Evolutionary conservation across 2,888 invertebrate genomes (phyloP), one percentile per base, ranked within the genome.

Genomic region (Thymelicus acteon): DNA sequence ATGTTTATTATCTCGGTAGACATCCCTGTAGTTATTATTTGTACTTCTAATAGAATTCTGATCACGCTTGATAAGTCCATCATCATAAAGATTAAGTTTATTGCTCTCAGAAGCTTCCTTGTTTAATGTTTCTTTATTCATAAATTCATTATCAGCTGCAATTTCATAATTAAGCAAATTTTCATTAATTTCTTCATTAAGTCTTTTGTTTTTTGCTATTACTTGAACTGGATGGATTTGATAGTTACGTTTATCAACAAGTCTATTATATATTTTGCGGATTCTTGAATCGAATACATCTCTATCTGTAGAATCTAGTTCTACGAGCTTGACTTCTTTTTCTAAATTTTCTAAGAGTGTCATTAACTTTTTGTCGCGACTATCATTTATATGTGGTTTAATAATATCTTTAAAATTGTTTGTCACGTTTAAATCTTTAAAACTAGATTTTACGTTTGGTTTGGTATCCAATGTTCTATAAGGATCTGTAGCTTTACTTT

Each of bases 231-330:
- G 5, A 31, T 54, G 12, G 0, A 31, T 5, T 37, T 54, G 39
- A 12, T 37, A 19, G 10, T 70, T 31, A 70, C 72, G 63, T 71
- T 74, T 54, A 47, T 60, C 67, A 37, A 72, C 10, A 64, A 75
- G 66, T 69, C 67, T 67, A 39, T 73, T 65, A 19, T 91, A 91
- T 67, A 92, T 88, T 80, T 87, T 87, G 68, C 85, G 81, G 19
- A 91, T 82, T 80, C 88, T 91, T 2, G 79, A 83, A 77, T 91
- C 86, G 67, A 91, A 82, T 64, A 88, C 75, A 75, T 87, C 80
- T 78, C 86, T 91, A 72, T 86, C 84, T 6, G 72, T 79, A 3
- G 78, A 80, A 70, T 80, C 78, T 15, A 90, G 72, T 67, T 89
- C 80, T 44, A 86, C 76, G 71, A 87, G 80, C 64, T 85, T 85